Base-by-base conservation (phyloP, 53 echinoderm and acorn worm genomes). In the Glandiceps talaboti region DNA sequence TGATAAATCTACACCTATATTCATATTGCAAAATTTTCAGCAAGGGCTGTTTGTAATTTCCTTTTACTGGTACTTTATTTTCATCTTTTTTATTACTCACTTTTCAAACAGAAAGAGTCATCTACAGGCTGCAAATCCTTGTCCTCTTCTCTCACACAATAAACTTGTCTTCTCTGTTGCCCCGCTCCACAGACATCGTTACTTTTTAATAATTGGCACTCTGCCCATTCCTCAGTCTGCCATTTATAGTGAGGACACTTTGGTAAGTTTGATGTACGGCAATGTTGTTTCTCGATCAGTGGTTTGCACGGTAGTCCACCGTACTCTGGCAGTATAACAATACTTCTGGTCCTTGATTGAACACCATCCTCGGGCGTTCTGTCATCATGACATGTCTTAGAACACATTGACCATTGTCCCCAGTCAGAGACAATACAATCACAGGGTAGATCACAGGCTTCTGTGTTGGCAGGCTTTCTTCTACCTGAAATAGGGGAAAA, bases 211-310 rank as follows among this genome's bases (percentile, higher is more conserved):
- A 93, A 79, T 28, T 30, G 33, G 75, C 97, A 97, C 0, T 74
- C 87, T 26, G 93, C 88, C 97, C 97, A 94, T 27, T 94, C 91
- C 92, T 94, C 90, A 27, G 88, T 82, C 76, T 84, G 77, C 94
- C 94, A 94, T 33, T 90, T 79, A 25, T 83, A 92, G 0, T 77
- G 74, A 0, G 99, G 93, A 79, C 93, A 94, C 0, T 80, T 83
- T 27, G 91, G 88, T 32, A 99, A 32, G 31, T 0, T 1, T 86
- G 26, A 73, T 77, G 33, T 27, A 72, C 33, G 72, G 30, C 93
- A 99, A 1, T 82, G 86, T 74, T 80, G 79, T 31, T 89, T 82
- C 30, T 99, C 93, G 1, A 25, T 25, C 45, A 94, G 74, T 72
- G 77, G 83, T 32, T 93, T 89, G 75, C 99, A 99, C 0, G 91